Percentiles rank a stretch among this genome's conserved stretches.
Evolutionary conservation across 1,140 invertebrate species (phyloP).

Genomic region (Bombus affinis): DNA sequence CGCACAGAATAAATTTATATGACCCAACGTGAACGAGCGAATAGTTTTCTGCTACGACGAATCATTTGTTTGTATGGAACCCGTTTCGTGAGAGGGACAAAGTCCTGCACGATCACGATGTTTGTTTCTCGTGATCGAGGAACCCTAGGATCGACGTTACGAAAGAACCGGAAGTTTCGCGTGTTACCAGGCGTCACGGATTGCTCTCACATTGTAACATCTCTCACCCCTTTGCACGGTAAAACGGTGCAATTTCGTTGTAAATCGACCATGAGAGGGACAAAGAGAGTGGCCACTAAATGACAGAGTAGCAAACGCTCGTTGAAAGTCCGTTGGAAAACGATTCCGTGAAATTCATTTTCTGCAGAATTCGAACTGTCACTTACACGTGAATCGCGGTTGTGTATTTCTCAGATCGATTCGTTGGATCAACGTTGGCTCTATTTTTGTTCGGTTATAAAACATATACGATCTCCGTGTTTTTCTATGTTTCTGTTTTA

Average conservation of each 20-base stretch:
- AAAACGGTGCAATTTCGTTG: conserved; percentile 19
- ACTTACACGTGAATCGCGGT: background rate
- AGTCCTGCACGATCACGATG: background rate
- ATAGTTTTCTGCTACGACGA: background rate
- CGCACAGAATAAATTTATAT: conserved; percentile 48
- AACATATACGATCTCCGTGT: background rate
- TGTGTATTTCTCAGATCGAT: background rate
- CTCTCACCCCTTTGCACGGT: background rate
- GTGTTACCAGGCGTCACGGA: background rate
- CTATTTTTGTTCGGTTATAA: background rate
- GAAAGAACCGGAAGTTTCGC: conserved; percentile 4
- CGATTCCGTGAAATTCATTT: conserved; percentile 19
- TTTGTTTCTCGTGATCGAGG: background rate
- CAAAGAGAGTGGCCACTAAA: background rate
- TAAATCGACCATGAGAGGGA: background rate
- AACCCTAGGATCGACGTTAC: background rate
- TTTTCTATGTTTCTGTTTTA: too few relatives aligned
- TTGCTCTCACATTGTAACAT: conserved; percentile 16
- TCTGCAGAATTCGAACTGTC: background rate
- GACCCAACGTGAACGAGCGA: conserved; percentile 18
- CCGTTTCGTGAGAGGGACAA: background rate
- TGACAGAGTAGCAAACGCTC: background rate
- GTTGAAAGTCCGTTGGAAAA: background rate
- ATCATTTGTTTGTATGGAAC: background rate
- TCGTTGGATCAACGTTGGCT: background rate